Conservation (phyloP, 2,888 invertebrate species). For the Subacronicta megacephala region DNA sequence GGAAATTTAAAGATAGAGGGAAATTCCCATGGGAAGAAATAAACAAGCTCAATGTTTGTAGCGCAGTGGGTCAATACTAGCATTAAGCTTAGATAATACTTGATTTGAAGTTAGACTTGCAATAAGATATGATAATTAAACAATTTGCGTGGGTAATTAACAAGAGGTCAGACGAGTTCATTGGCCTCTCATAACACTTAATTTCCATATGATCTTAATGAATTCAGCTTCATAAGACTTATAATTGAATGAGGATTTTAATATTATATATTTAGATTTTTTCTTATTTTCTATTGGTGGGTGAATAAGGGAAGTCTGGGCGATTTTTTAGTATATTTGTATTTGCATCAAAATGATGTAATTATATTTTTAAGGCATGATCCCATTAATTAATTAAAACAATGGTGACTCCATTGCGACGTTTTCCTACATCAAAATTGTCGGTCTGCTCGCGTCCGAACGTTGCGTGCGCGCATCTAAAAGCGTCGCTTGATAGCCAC, state of each 20-base stretch:
- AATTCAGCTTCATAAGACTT: background rate
- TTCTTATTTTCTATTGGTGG: no score
- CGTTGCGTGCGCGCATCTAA: conserved; percentile 49
- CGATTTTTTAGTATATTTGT: no score
- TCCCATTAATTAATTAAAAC: conserved; percentile 28
- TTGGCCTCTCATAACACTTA: background rate
- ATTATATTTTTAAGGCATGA: conserved; percentile 5
- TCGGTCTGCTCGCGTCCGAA: conserved; percentile 36
- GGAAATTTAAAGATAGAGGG: no score
- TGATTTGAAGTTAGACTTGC: background rate
- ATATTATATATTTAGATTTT: no score
- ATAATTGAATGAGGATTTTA: no score
- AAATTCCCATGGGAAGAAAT: no score
- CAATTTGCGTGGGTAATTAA: background rate
- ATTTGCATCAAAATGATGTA: no score
- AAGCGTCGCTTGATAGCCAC: conserved; percentile 47
- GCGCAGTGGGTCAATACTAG: no score
- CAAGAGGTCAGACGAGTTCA: conserved; percentile 5
- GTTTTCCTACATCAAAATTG: conserved; percentile 26
- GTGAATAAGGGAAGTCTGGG: background rate
- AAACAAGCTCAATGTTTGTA: no score
- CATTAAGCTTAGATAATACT: no score
- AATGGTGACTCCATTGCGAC: conserved; percentile 12
- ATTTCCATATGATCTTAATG: background rate
- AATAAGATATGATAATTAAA: background rate